Percentiles rank a stretch among this genome's conserved stretches.
These are phyloP conservation scores for Amblyopsis hoosieri DNA, from an alignment of 2,797 vertebrate genomes.

Conservation along the genomic window DNA sequence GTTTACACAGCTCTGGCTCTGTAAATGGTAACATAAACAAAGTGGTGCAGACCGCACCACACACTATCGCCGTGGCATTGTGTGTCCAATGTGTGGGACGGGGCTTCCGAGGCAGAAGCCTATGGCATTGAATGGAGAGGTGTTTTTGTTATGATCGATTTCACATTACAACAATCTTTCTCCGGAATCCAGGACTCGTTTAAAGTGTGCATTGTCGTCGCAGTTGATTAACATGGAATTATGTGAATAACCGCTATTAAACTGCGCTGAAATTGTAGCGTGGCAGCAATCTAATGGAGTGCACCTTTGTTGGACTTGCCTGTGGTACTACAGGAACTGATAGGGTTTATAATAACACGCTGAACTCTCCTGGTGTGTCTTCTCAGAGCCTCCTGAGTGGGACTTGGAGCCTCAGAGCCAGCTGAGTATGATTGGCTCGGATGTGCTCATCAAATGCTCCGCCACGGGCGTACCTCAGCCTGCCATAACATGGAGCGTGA, in stretches of 20 bases:
- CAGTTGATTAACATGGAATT: neutral
- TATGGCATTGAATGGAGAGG: too few species aligned
- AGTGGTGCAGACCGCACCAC: too few species aligned
- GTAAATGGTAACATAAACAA: too few species aligned
- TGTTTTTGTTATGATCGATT: too few species aligned
- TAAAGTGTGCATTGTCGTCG: too few species aligned
- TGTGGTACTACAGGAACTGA: constrained; percentile 1
- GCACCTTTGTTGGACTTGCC: neutral
- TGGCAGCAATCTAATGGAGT: neutral
- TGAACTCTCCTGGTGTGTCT: constrained; percentile 25
- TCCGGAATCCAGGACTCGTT: too few species aligned
- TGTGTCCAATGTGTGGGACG: too few species aligned
- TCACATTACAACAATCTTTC: too few species aligned
- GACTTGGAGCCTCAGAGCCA: constrained; percentile 82
- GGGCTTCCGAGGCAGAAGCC: too few species aligned
- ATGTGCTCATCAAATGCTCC: constrained; percentile 83
- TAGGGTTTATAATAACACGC: constrained; percentile 25
- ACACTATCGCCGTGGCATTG: too few species aligned
- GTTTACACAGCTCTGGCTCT: too few species aligned
- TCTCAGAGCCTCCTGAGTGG: constrained; percentile 90
- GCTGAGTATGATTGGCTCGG: constrained; percentile 82
- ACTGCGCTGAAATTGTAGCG: neutral
- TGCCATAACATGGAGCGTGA: constrained; percentile 84
- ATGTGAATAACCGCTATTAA: neutral
- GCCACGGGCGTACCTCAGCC: constrained; percentile 85